Evolutionary conservation across 35 echinoderm and acorn worm species (phyloP).

Genomic region (Amphiura filiformis): DNA sequence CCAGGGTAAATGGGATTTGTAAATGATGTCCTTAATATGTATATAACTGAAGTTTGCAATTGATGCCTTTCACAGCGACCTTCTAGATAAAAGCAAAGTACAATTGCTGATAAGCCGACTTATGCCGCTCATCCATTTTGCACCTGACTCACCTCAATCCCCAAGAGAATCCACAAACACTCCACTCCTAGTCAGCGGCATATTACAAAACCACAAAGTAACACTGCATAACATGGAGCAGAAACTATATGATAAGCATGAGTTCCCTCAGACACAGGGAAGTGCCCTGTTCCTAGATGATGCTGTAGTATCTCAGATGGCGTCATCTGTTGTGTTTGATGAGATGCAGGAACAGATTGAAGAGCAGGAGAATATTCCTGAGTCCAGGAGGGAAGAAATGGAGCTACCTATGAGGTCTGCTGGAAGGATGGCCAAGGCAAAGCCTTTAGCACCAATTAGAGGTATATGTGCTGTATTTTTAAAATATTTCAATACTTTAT

Average conservation of each 20-base stretch:
- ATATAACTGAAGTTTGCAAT: no score
- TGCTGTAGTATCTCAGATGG: constrained; percentile 28
- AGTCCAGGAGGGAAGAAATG: background rate
- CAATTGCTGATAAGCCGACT: constrained; percentile 60
- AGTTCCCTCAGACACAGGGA: background rate
- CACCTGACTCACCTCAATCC: constrained; percentile 6
- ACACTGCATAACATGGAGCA: constrained; percentile 42
- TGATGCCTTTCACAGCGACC: no score
- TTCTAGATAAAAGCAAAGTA: constrained; percentile 77
- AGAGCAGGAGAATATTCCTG: constrained; percentile 3
- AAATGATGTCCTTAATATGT: no score
- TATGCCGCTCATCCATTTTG: constrained; percentile 79
- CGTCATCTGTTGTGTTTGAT: constrained; percentile 29
- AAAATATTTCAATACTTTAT: no score
- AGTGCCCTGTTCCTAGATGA: constrained; percentile 61
- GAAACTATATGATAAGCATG: background rate
- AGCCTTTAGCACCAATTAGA: constrained; percentile 38
- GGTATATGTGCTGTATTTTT: no score
- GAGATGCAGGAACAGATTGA: background rate
- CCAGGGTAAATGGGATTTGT: no score
- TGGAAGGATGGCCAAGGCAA: constrained; percentile 34
- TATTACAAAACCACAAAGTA: constrained; percentile 82
- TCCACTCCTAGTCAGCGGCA: constrained; percentile 64
- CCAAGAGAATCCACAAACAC: background rate
- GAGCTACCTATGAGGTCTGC: background rate